A percentile compares a stretch with the other conserved stretches of the same genome.
Evolutionary conservation across 2,888 invertebrate species (phyloP).

Genomic region (Cynaeus angustus): DNA sequence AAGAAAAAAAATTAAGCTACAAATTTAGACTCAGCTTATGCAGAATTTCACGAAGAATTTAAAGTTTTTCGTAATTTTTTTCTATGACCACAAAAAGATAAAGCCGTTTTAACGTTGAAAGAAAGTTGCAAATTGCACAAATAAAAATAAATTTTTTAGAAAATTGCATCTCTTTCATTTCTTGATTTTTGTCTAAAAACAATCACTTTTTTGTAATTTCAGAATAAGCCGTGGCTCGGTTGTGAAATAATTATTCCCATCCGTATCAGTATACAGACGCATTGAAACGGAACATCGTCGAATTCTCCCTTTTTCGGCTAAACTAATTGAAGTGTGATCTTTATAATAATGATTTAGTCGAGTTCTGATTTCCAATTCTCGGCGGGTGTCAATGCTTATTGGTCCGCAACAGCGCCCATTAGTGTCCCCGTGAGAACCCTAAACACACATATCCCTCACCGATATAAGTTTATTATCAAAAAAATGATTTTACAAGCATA

Average conservation of each 20-base stretch:
- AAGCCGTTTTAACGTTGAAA: too few species aligned
- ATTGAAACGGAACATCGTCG: conserved; percentile 55
- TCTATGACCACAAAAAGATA: too few species aligned
- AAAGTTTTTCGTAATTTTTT: too few species aligned
- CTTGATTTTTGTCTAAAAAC: too few species aligned
- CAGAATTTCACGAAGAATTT: too few species aligned
- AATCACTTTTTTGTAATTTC: too few species aligned
- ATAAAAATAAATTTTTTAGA: too few species aligned
- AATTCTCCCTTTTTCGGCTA: conserved; percentile 57
- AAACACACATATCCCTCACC: conserved; percentile 8
- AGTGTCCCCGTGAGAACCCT: conserved; percentile 65
- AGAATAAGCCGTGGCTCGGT: too few species aligned
- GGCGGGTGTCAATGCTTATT: conserved; percentile 66
- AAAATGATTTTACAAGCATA: conserved; percentile 11
- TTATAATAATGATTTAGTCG: conserved; percentile 63
- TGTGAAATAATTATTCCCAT: conserved; percentile 48
- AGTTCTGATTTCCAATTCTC: conserved; percentile 64
- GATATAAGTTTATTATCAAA: conserved; percentile 9
- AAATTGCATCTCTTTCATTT: too few species aligned
- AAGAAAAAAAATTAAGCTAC: too few species aligned
- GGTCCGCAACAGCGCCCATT: conserved; percentile 68
- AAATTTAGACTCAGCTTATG: too few species aligned
- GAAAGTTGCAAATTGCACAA: too few species aligned
- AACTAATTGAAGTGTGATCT: conserved; percentile 67
- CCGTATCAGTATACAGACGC: conserved; percentile 45